These are phyloP conservation scores for Gallinago paraguaiae DNA, from an alignment of 2,113 vertebrate genomes.

Conservation along the genomic window DNA sequence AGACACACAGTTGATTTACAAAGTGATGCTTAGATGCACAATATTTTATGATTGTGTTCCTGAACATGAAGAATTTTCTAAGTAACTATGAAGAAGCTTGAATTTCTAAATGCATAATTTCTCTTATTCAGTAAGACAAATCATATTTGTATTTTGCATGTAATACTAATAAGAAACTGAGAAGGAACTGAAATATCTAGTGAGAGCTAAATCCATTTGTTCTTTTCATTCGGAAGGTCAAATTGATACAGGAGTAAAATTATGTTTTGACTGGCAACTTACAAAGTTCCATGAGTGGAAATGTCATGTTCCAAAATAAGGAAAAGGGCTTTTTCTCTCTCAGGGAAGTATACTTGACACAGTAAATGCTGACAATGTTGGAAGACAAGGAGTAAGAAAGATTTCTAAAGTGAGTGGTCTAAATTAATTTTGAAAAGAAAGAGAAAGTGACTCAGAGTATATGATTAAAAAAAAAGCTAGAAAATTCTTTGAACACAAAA, in stretches of 20 bases:
- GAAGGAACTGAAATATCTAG: background rate
- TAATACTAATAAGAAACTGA: background rate
- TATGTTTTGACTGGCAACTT: background rate
- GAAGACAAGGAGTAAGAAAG: background rate
- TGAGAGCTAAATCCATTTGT: background rate
- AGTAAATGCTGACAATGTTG: background rate
- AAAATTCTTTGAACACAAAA: background rate
- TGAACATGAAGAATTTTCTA: background rate
- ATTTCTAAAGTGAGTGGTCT: background rate
- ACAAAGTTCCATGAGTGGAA: background rate
- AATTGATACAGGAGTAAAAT: background rate
- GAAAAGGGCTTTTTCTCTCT: background rate
- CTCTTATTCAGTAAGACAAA: background rate
- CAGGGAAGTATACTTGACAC: background rate
- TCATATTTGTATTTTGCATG: background rate
- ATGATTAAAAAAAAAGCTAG: background rate
- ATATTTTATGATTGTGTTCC: background rate
- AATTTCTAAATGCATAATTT: background rate
- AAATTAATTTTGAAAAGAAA: background rate
- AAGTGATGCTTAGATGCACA: background rate
- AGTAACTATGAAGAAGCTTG: background rate
- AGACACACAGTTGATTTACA: background rate
- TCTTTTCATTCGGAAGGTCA: background rate
- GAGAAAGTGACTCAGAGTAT: background rate
- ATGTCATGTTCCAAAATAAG: background rate